Evolutionary conservation across 2,888 invertebrate species (phyloP).

Genomic region (Hirtodrosophila cameraria): DNA sequence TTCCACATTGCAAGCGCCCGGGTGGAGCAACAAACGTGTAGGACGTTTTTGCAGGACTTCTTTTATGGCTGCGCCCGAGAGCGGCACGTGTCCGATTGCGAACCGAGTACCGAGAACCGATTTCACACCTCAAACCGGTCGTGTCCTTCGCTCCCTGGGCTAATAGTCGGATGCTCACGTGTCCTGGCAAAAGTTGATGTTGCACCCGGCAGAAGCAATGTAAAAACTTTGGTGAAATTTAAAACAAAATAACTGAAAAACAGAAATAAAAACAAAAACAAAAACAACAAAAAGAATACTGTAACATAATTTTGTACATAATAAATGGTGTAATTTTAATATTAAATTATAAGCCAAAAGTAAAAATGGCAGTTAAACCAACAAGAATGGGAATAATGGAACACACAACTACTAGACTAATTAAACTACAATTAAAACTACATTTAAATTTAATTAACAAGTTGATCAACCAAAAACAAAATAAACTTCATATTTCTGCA

Average conservation of each 20-base stretch:
- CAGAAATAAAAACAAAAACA: background rate
- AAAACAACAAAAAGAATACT: conserved; percentile 20
- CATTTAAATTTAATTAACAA: conserved; percentile 59
- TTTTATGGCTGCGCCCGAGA: background rate
- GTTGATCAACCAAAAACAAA: conserved; percentile 34
- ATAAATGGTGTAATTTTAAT: conserved; percentile 65
- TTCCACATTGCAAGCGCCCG: background rate
- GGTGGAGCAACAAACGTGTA: conserved; percentile 17
- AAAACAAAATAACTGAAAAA: conserved; percentile 30
- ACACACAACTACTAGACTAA: conserved; percentile 70
- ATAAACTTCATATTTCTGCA: conserved; percentile 78
- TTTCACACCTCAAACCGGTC: conserved; percentile 44
- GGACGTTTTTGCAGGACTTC: conserved; percentile 21
- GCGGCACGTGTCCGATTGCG: conserved; percentile 60
- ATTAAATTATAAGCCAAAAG: conserved; percentile 45
- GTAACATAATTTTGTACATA: conserved; percentile 79
- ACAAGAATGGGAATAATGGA: conserved; percentile 21
- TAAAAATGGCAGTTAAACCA: conserved; percentile 17
- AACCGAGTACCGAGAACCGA: conserved; percentile 21
- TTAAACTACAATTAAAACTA: conserved; percentile 56
- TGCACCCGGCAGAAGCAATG: conserved; percentile 8
- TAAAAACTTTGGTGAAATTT: conserved; percentile 65
- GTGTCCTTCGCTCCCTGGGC: background rate
- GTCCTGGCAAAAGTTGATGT: conserved; percentile 55
- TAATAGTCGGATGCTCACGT: conserved; percentile 20